Evolutionary conservation across 37 sponge, comb jelly and placozoan species (phyloP), one percentile per base, ranked within the genome.

Genomic region (Ianthella basta): DNA sequence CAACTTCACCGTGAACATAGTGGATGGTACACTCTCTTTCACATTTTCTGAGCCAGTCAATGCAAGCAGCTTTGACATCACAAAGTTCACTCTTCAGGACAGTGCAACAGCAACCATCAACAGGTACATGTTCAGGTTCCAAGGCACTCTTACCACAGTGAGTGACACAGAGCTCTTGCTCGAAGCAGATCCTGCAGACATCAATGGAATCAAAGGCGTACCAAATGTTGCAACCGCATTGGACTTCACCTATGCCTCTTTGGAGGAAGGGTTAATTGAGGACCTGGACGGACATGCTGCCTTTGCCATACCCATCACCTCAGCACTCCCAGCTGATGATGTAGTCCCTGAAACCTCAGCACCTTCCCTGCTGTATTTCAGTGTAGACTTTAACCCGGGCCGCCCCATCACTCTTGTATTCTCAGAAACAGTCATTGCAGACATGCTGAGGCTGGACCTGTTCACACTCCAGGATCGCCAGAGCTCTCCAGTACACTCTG

Each of bases 341-440:
- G 91, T 81, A 40, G 64, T 63, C 23, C 74, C 82, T 44, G 92
- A 91, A 18, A 40, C 50, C 10, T 39, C 30, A 41, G 84, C 91
- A 40, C 90, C 91, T 19, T 56, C 19, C 18, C 82, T 95, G 25
- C 18, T 54, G 8, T 77, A 75, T 38, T 95, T 92, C 86, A 85
- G 59, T 32, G 95, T 95, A 0, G 81, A 95, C 74, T 56, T 95
- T 53, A 90, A 89, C 36, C 92, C 95, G 59, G 91, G 92, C 5
- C 40, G 80, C 29, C 86, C 85, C 0, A 82, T 92, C 37, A 86
- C 75, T 12, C 69, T 89, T 5, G 67, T 89, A 32, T 95, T 95
- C 79, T 88, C 92, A 19, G 92, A 95, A 57, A 85, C 95, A 30
- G 85, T 93, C 15, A 53, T 85, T 13, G 88, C 70, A n/a, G 32